Conservation (phyloP, 1,140 invertebrate genomes). For the Episyrphus balteatus region DNA sequence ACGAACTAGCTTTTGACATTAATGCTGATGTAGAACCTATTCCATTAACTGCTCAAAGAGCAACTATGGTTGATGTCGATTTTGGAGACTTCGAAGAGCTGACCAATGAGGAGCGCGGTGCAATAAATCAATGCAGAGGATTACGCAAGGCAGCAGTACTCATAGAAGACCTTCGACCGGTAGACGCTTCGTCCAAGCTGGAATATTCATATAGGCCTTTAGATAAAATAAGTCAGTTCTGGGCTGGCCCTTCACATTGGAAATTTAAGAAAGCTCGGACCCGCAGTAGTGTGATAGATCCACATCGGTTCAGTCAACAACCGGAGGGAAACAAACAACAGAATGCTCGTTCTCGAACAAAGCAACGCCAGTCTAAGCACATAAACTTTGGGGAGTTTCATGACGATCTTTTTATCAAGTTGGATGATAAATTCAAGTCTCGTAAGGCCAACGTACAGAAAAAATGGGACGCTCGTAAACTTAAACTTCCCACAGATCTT, state of each 20-base stretch:
- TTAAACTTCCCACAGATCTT: conserved; percentile 26
- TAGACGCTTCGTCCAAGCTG: conserved; percentile 23
- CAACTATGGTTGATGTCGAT: conserved; percentile 16
- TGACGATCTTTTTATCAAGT: conserved; percentile 16
- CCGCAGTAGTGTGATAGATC: conserved; percentile 10
- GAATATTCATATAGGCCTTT: conserved; percentile 35
- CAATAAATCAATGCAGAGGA: conserved; percentile 22
- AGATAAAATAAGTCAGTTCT: conserved; percentile 34
- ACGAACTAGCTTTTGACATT: conserved; percentile 23
- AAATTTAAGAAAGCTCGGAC: conserved; percentile 25
- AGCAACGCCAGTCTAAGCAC: conserved; percentile 11
- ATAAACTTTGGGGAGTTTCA: conserved; percentile 17
- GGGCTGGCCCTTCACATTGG: conserved; percentile 36
- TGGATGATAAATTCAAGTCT: conserved; percentile 19
- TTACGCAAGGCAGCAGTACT: conserved; percentile 21
- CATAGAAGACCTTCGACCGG: conserved; percentile 29
- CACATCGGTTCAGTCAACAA: conserved; percentile 2
- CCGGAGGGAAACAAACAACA: no score
- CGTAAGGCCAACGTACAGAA: conserved; percentile 29
- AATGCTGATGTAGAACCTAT: conserved; percentile 32
- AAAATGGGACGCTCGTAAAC: conserved; percentile 31
- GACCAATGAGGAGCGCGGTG: conserved; percentile 24
- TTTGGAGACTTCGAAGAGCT: conserved; percentile 24
- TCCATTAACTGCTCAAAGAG: conserved; percentile 14
- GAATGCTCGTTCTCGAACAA: conserved; percentile 3